phyloP scores from a whole-genome alignment of 2,797 vertebrate genomes.

The Rhyacichthys aspro region DNA sequence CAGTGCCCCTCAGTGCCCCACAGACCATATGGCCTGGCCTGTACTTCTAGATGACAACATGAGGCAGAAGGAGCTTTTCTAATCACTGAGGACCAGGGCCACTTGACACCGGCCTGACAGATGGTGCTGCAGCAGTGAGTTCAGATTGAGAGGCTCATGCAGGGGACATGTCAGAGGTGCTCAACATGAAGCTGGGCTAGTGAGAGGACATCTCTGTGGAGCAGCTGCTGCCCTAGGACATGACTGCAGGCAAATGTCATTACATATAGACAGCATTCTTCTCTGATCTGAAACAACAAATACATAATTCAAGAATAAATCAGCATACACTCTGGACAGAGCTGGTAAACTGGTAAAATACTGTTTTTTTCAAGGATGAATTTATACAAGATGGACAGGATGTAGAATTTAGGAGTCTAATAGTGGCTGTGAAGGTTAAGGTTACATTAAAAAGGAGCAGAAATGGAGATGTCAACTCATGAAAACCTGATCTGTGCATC shows the following conservation, averaged over 20 bases:
- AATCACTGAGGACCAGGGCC: conserved; percentile 82
- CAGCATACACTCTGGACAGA: too few relatives aligned
- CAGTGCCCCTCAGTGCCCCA: conserved; percentile 62
- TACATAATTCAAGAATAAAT: neutral
- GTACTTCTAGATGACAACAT: conserved; percentile 75
- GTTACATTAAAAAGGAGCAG: too few relatives aligned
- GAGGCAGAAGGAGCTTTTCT: conserved; percentile 76
- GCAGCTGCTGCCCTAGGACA: conserved; percentile 65
- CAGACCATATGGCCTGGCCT: conserved; percentile 73
- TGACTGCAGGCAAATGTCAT: conserved; percentile 68
- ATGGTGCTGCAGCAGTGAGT: conserved; percentile 68
- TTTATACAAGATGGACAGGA: too few relatives aligned
- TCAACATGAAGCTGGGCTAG: conserved; percentile 75
- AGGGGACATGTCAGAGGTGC: conserved; percentile 78
- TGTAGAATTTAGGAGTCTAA: too few relatives aligned
- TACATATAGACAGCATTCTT: conserved; percentile 53
- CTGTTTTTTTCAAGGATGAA: too few relatives aligned
- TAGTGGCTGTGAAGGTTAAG: too few relatives aligned
- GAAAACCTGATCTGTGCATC: too few relatives aligned
- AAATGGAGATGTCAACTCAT: too few relatives aligned
- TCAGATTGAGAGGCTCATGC: conserved; percentile 74
- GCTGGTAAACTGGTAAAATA: too few relatives aligned
- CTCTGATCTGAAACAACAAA: conserved; percentile 40
- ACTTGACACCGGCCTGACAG: conserved; percentile 83
- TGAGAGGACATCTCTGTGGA: conserved; percentile 68